Conservation (phyloP, 2,888 invertebrate genomes). For the Eilema sororculum region DNA sequence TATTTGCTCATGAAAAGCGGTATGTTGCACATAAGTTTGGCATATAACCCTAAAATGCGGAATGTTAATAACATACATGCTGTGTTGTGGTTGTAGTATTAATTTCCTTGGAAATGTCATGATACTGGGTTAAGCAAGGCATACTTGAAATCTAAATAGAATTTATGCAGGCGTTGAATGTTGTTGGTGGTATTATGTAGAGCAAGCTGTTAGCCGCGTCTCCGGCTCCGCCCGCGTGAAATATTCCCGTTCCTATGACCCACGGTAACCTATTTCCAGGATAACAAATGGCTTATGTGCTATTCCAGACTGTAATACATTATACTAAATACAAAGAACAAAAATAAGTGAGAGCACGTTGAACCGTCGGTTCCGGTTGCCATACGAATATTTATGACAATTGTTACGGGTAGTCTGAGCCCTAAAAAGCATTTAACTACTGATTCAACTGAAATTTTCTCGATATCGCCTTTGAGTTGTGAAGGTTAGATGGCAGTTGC, state of each 20-base stretch:
- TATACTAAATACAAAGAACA: no score
- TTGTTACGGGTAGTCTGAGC: no score
- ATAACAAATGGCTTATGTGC: no score
- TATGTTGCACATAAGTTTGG: constrained; percentile 33
- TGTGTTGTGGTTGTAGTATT: constrained; percentile 39
- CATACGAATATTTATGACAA: no score
- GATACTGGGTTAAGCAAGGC: constrained; percentile 27
- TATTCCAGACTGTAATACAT: no score
- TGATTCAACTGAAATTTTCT: no score
- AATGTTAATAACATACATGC: constrained; percentile 51
- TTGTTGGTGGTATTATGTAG: background rate
- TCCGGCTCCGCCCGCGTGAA: background rate
- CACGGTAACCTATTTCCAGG: background rate
- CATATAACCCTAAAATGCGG: constrained; percentile 51
- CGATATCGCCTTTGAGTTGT: no score
- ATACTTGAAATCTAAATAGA: constrained; percentile 17
- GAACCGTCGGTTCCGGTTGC: no score
- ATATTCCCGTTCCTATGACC: background rate
- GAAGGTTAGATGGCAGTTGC: no score
- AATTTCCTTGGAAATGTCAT: constrained; percentile 46
- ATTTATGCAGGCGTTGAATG: constrained; percentile 3
- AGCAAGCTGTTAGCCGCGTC: background rate
- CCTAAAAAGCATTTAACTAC: no score
- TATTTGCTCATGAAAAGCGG: constrained; percentile 20
- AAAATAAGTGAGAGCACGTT: no score